A percentile compares a stretch with the other conserved stretches of the same genome.
phyloP scores from a whole-genome alignment of 2,113 vertebrate species.

The Tetraodon nigroviridis region DNA sequence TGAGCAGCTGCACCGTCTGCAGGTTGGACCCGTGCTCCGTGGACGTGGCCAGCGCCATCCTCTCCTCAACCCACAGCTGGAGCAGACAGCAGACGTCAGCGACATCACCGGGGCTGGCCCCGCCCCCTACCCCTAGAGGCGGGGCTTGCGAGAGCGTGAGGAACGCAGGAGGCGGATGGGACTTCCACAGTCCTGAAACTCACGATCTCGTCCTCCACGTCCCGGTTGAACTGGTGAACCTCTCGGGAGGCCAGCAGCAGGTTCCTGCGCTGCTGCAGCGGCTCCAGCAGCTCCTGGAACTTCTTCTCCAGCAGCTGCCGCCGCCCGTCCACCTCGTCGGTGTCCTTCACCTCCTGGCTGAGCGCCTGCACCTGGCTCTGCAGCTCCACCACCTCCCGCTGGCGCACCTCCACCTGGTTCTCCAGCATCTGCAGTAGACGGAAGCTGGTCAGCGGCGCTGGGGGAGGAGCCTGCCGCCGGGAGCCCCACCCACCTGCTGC shows the following conservation, averaged over 20 bases:
- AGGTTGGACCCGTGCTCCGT: constrained; percentile 94
- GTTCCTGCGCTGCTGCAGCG: constrained; percentile 80
- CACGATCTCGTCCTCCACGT: constrained; percentile 96
- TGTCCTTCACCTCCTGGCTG: constrained; percentile 88
- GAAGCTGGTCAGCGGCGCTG: background rate
- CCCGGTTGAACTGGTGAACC: constrained; percentile 94
- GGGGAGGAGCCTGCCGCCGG: background rate
- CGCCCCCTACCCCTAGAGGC: no score
- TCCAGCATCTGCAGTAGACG: constrained; percentile 83
- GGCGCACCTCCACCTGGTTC: constrained; percentile 95
- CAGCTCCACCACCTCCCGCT: constrained; percentile 92
- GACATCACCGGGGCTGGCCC: no score
- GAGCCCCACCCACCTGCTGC: constrained; percentile 80
- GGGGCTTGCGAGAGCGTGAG: no score
- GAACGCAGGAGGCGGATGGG: no score
- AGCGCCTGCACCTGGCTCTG: constrained; percentile 88
- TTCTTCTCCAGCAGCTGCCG: constrained; percentile 84
- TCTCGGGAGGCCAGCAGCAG: constrained; percentile 90
- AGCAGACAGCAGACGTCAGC: background rate
- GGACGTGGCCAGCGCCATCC: constrained; percentile 90
- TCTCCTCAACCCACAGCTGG: constrained; percentile 78
- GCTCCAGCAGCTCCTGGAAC: constrained; percentile 86
- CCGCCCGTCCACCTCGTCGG: constrained; percentile 89
- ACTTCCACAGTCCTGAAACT: no score
- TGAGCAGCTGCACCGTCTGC: constrained; percentile 94